phyloP scores from a whole-genome alignment of 2,888 invertebrate genomes.

The Euclidia mi region DNA sequence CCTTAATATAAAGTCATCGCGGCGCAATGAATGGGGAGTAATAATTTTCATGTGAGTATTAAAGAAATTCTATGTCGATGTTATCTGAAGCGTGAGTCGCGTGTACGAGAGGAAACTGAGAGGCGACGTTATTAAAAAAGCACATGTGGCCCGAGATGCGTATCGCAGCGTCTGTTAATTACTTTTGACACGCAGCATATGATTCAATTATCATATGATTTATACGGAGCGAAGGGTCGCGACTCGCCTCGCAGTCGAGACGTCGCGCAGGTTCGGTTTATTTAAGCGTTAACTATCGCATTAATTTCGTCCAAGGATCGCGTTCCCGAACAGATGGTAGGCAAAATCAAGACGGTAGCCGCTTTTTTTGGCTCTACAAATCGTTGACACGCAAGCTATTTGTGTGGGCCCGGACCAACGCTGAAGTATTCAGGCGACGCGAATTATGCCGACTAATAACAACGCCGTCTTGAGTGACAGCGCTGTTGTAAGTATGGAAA shows the following conservation, averaged over 20 bases:
- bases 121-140: slow-evolving; percentile 86
- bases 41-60: slow-evolving; percentile 84
- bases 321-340: slow-evolving; percentile 82
- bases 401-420: slow-evolving; percentile 72
- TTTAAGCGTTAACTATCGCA: slow-evolving; percentile 85
- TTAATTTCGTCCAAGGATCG: slow-evolving; percentile 76
- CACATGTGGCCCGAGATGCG: slow-evolving; percentile 88
- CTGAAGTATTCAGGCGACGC: slow-evolving; percentile 33
- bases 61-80: slow-evolving; percentile 86
- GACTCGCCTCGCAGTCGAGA: slow-evolving; percentile 51
- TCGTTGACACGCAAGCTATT: slow-evolving; percentile 76
- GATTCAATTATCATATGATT: slow-evolving; percentile 90
- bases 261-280: slow-evolving; percentile 74
- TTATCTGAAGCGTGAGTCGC: slow-evolving; percentile 85
- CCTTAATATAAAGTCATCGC: slow-evolving; percentile 84
- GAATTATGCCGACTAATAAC: slow-evolving; percentile 39
- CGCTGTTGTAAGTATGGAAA: slow-evolving; percentile 26
- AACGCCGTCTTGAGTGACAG: slow-evolving; percentile 17
- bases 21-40: slow-evolving; percentile 73
- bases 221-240: slow-evolving; percentile 79
- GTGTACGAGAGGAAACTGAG: slow-evolving; percentile 83
- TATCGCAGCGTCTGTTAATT: slow-evolving; percentile 89
- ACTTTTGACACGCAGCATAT: slow-evolving; percentile 90
- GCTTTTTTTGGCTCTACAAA: slow-evolving; percentile 65
- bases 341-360: slow-evolving; percentile 80